phyloP scores from a whole-genome alignment of 2,797 vertebrate species.

The Acipenser oxyrinchus region DNA sequence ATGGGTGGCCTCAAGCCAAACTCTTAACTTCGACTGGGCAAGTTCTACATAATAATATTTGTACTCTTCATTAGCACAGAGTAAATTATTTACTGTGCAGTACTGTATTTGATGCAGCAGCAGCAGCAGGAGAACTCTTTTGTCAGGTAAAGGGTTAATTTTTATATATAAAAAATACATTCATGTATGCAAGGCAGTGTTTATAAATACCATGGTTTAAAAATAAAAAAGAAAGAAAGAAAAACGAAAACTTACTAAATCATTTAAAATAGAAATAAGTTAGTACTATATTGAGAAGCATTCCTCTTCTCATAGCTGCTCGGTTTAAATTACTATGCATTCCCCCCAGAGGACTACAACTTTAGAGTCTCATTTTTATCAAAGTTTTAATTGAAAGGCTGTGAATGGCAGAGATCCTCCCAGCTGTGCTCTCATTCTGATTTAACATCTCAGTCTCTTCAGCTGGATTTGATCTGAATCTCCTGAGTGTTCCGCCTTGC shows the following conservation, averaged over 20 bases:
- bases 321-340: constrained; percentile 36
- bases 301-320: constrained; percentile 14
- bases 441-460: constrained; percentile 61
- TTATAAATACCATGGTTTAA: not conserved
- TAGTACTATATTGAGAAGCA: not conserved
- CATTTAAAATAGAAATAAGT: constrained; percentile 13
- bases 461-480: constrained; percentile 58
- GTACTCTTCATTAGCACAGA: constrained; percentile 8
- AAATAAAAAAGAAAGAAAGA: constrained; percentile 5
- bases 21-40: too few relatives aligned
- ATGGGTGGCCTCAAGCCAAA: too few relatives aligned
- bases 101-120: not conserved
- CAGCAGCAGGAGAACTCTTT: not conserved
- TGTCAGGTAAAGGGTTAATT: not conserved
- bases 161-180: not conserved
- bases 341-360: constrained; percentile 27
- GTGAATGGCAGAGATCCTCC: constrained; percentile 49
- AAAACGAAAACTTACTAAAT: constrained; percentile 9
- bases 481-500: constrained; percentile 55
- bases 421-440: constrained; percentile 44
- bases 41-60: not conserved
- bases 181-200: not conserved
- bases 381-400: constrained; percentile 55
- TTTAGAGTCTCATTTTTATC: constrained; percentile 36
- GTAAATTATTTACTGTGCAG: constrained; percentile 9